These are phyloP conservation scores for Nemapogon koenigi DNA, from an alignment of 2,888 invertebrate genomes.

Conservation along the genomic window DNA sequence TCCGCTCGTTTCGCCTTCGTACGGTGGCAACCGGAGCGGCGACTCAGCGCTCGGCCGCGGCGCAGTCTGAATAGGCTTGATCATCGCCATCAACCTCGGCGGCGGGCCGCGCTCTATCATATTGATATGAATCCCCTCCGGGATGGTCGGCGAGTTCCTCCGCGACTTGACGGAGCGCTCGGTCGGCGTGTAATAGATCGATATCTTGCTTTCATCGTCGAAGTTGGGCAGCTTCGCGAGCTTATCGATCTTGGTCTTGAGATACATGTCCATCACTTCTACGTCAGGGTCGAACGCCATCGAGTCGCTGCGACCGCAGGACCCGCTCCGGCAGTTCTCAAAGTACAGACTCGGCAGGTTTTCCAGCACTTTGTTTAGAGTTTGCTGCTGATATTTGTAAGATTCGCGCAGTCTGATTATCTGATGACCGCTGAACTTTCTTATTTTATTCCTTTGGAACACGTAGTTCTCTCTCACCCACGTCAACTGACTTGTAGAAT, in stretches of 20 bases:
- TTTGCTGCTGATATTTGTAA: slow-evolving; percentile 95
- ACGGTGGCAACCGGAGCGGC: slow-evolving; percentile 16
- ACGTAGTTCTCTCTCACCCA: slow-evolving; percentile 96
- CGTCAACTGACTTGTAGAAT: slow-evolving; percentile 88
- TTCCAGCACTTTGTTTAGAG: slow-evolving; percentile 91
- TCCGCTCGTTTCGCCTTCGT: slow-evolving; percentile 19
- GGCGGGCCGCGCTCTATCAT: slow-evolving; percentile 61
- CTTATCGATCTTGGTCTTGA: slow-evolving; percentile 71
- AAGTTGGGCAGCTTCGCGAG: slow-evolving; percentile 61
- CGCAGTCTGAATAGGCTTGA: slow-evolving; percentile 31
- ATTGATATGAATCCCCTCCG: slow-evolving; percentile 71
- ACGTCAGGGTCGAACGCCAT: slow-evolving; percentile 73
- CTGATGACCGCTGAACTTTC: slow-evolving; percentile 94
- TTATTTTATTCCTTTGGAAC: slow-evolving; percentile 91
- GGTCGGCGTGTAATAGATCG: slow-evolving; percentile 84
- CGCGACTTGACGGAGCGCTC: slow-evolving; percentile 67
- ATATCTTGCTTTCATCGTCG: slow-evolving; percentile 73
- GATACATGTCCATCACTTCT: slow-evolving; percentile 70
- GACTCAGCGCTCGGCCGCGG: slow-evolving; percentile 26
- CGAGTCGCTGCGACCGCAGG: slow-evolving; percentile 79
- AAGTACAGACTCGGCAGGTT: slow-evolving; percentile 90
- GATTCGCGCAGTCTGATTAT: slow-evolving; percentile 88
- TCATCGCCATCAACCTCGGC: slow-evolving; percentile 41
- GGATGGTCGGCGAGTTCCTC: slow-evolving; percentile 45
- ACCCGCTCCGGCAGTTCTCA: slow-evolving; percentile 90